Evolutionary conservation across 2,113 vertebrate genomes (phyloP).

Genomic region (Castor canadensis): DNA sequence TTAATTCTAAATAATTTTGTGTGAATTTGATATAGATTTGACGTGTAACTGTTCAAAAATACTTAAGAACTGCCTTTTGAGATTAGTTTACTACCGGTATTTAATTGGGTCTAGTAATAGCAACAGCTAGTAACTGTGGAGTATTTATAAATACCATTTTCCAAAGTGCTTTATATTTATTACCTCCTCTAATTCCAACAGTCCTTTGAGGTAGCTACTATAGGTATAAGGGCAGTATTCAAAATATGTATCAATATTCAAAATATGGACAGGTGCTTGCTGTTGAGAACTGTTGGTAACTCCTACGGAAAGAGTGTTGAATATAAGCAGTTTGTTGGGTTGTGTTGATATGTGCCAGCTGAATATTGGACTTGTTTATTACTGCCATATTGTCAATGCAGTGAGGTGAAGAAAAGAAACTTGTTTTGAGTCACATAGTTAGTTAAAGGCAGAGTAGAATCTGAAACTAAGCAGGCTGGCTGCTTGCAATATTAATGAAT

Average conservation of each 20-base stretch:
- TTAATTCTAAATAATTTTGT: not conserved
- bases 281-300: not conserved
- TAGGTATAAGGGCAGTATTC: not conserved
- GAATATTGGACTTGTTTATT: not conserved
- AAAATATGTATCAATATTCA: not conserved
- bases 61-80: not conserved
- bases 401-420: not conserved
- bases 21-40: slow-evolving; percentile 29
- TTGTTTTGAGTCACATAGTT: not conserved
- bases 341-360: not conserved
- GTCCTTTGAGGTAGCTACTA: fast-evolving
- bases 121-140: not conserved
- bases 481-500: not conserved
- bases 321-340: not conserved
- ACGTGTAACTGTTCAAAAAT: not conserved
- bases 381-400: not conserved
- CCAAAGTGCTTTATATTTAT: not conserved
- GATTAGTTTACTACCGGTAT: not conserved
- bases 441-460: not conserved
- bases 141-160: not conserved
- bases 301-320: not conserved
- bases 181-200: not conserved
- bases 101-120: not conserved
- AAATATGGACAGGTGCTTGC: not conserved
- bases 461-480: not conserved